Evolutionary conservation across 2,888 invertebrate species (phyloP), one percentile per base, ranked within the genome.

Genomic region (Pardosa pseudoannulata): DNA sequence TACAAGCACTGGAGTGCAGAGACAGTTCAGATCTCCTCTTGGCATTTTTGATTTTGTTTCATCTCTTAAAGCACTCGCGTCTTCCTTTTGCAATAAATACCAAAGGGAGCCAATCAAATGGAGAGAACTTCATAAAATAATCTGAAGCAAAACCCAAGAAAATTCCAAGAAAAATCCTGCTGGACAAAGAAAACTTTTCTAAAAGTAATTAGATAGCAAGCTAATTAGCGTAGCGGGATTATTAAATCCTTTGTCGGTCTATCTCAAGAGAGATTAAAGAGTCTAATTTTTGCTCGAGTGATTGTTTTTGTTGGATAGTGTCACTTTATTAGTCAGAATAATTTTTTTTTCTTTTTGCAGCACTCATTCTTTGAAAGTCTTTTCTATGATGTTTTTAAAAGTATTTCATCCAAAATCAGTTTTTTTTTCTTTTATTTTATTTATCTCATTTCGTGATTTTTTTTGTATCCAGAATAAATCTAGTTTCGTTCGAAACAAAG

Each of bases 201-300:
- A 73, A 62, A 79, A 85, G 83, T 85, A 85, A 85, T 85, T 85
- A 85, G 83, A 85, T 72, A 72, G 56, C 72, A 65, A 73, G 78
- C 73, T 85, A 78, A 85, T 85, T 78, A 85, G 76, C 67, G 73
- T 73, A 39, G 78, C 50, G 67, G 78, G 83, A 78, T 85, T 85
- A 85, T 85, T 85, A 85, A 85, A 85, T 85, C 78, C 83, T 85
- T 85, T 83, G 78, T 83, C 82, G 76, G 82, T n/a, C 29, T 56
- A 65, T 76, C 82, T 71, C 76, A 46, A 36, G 76, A 64, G 82
- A 83, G 76, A 83, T 83, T 83, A 76, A 83, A 76, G 82, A 71
- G 64, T 29, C 75, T 83, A 76, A 83, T 83, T 83, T 83, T 83
- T 83, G 76, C 71, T 76, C 82, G 64, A 32, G 11, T 39, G 56